These are phyloP conservation scores for Sapajus apella DNA, from an alignment of 2,113 vertebrate genomes.

Conservation along the genomic window DNA sequence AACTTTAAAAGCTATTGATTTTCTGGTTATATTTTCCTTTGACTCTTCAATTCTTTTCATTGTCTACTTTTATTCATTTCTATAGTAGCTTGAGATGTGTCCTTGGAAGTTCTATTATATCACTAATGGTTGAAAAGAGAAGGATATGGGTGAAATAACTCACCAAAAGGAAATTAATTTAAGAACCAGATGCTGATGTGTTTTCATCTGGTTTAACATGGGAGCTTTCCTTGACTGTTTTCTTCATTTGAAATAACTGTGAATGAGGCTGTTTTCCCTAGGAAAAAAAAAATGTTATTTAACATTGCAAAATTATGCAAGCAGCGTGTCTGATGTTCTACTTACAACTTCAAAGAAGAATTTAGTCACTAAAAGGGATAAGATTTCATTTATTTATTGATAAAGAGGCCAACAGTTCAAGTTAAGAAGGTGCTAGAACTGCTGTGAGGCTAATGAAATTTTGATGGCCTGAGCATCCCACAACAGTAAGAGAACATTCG, in stretches of 20 bases:
- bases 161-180: not conserved
- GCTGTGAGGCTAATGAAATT: constrained; percentile 82
- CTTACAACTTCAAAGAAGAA: constrained; percentile 74
- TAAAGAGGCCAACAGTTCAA: constrained; percentile 76
- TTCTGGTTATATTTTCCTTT: not conserved
- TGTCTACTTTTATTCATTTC: not conserved
- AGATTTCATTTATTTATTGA: constrained; percentile 82
- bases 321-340: constrained; percentile 49
- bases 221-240: constrained; percentile 26
- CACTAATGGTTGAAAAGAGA: not conserved
- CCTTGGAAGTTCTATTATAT: not conserved
- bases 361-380: constrained; percentile 78
- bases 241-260: constrained; percentile 9
- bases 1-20: constrained; percentile 24
- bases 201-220: constrained; percentile 29
- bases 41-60: not conserved
- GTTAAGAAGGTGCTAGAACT: constrained; percentile 68
- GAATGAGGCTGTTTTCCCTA: constrained; percentile 17
- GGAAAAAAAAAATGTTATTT: constrained; percentile 43
- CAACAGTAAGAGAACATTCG: constrained; percentile 6
- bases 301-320: constrained; percentile 69
- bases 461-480: constrained; percentile 73
- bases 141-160: not conserved
- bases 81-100: not conserved
- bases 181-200: not conserved